These are phyloP conservation scores for Lucifuga dentata DNA, from an alignment of 2,113 vertebrate species.

Conservation along the genomic window DNA sequence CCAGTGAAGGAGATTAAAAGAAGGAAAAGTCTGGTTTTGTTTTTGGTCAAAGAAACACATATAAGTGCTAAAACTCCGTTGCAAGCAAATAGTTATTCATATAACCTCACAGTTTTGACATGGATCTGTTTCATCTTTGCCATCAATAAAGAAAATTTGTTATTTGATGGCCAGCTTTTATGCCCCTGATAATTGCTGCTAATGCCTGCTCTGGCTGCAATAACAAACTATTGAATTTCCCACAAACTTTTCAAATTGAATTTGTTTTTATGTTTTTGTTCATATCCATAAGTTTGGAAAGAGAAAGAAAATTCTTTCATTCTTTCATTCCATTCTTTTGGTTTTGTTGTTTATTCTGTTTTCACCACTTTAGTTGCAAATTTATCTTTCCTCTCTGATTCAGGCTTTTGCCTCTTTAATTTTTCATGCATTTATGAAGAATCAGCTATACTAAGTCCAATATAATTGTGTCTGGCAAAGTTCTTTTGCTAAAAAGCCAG, in stretches of 20 bases:
- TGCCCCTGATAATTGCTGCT: conserved; percentile 33
- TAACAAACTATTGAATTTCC: conserved; percentile 44
- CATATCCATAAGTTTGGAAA: conserved; percentile 25
- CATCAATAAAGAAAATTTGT: conserved; percentile 43
- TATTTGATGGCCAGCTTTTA: conserved; percentile 16
- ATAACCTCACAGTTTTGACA: no score
- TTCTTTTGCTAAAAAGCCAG: conserved; percentile 29
- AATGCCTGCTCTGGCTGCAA: conserved; percentile 26
- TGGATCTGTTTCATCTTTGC: conserved; percentile 34
- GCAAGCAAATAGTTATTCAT: no score
- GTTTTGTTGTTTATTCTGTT: conserved; percentile 32
- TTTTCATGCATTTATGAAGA: conserved; percentile 17
- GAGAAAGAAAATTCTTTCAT: conserved; percentile 24
- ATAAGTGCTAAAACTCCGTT: no score
- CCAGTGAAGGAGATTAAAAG: background rate
- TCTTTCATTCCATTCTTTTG: conserved; percentile 12
- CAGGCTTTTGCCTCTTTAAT: background rate
- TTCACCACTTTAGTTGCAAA: conserved; percentile 1
- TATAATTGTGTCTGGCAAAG: conserved; percentile 19
- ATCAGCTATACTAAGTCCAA: conserved; percentile 6
- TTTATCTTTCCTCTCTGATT: conserved; percentile 1
- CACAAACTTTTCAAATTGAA: conserved; percentile 3
- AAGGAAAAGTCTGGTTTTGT: no score
- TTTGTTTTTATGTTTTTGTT: conserved; percentile 12
- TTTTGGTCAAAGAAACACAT: no score